These are phyloP conservation scores for Eilema caniola DNA, from an alignment of 2,888 invertebrate genomes.

Conservation along the genomic window DNA sequence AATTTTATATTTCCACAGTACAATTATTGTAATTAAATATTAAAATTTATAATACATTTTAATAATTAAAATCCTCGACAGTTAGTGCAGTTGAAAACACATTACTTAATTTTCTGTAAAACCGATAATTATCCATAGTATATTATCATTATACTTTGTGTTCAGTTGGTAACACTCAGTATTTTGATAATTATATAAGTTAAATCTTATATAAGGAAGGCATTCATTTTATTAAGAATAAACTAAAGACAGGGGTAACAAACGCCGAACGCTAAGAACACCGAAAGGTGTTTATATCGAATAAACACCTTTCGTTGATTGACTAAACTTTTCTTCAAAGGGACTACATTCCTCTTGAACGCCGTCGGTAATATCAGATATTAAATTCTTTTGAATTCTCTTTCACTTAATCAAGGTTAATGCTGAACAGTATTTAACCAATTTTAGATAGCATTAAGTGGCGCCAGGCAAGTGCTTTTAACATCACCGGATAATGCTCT, in stretches of 20 bases:
- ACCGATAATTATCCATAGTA: neutral
- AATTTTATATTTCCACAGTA: too few species aligned
- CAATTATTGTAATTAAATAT: too few species aligned
- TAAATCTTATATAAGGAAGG: neutral
- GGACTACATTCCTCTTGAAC: constrained; percentile 36
- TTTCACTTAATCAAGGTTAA: constrained; percentile 48
- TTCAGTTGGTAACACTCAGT: neutral
- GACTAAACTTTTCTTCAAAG: constrained; percentile 33
- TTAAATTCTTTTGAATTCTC: constrained; percentile 52
- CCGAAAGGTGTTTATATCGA: constrained; percentile 30
- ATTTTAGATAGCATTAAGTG: constrained; percentile 67
- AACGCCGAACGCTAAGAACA: constrained; percentile 9
- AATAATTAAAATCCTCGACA: neutral
- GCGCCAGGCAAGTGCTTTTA: constrained; percentile 67
- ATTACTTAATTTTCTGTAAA: neutral
- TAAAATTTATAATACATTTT: too few species aligned
- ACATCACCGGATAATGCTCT: constrained; percentile 65
- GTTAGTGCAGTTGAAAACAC: neutral
- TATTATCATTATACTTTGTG: neutral
- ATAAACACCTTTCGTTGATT: too few species aligned
- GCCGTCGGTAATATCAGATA: constrained; percentile 29
- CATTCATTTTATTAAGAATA: neutral
- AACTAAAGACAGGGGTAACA: neutral
- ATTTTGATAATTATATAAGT: neutral
- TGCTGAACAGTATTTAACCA: constrained; percentile 58